Base-by-base conservation (phyloP, 35 echinoderm and acorn worm genomes). In the Nesometra sesokonis region DNA sequence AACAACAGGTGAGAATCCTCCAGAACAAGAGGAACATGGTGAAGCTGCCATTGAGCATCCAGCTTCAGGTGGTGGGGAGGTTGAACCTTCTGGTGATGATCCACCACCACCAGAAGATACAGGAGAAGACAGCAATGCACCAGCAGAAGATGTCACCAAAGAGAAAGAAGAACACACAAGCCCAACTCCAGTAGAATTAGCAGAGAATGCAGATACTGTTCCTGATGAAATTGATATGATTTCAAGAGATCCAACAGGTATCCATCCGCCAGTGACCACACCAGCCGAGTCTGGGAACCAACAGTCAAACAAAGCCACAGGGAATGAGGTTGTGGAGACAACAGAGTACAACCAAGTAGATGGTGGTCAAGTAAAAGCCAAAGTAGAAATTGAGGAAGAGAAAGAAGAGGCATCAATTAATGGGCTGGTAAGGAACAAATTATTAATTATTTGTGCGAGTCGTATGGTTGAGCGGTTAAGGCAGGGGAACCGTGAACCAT, bases 31-130 rank as follows among this genome's bases (percentile, higher is more conserved):
- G 11, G 35, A 36, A 38, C n/a, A 3, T 13, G 35, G 8, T 37
- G 81, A 83, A 9, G 2, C 34, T 30, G 35, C 4, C 21, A 37
- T 30, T 7, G 77, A 84, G 36, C 57, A 37, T 37, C 21, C 11
- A 19, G 77, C 17, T 79, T 33, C 35, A 36, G 47, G 23, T 78
- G 52, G 11, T 78, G 77, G 79, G 84, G 82, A 80, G 31, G 90
- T 19, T 84, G 34, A 84, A 11, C 77, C 29, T 30, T 34, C 33
- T 30, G 37, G 31, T 23, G 35, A 35, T 29, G 85, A 39, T 30
- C 32, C 19, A 83, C 37, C 3, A 81, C 13, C 34, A 30, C n/a
- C 52, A 34, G 89, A 47, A 86, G 78, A 86, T 19, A 31, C 29
- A 46, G 35, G 21, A 29, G 34, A 79, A 35, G 39, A 23, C 23